Conservation (phyloP, 2,113 vertebrate genomes). For the Asarcornis scutulata region DNA sequence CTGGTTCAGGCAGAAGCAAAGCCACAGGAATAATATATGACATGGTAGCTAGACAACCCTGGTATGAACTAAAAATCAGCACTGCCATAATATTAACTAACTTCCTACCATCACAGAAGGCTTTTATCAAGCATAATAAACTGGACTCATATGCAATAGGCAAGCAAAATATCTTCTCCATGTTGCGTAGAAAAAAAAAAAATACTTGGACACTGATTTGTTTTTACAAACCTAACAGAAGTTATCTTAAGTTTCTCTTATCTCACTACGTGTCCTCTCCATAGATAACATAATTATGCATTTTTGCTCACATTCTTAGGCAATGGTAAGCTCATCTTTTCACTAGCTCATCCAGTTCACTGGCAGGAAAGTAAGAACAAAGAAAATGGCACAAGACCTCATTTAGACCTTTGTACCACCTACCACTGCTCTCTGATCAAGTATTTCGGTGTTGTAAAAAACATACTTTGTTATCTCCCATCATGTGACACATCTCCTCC, state of each 20-base stretch:
- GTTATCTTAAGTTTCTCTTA: neutral
- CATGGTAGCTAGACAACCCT: neutral
- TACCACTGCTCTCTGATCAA: neutral
- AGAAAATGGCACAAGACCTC: neutral
- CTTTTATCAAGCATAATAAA: neutral
- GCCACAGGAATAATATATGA: rapidly evolving
- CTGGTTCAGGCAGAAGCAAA: neutral
- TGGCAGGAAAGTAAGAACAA: neutral
- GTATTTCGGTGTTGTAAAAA: neutral
- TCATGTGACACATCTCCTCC: neutral
- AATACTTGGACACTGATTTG: neutral
- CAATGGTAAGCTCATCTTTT: neutral
- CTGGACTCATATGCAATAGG: neutral
- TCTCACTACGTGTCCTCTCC: neutral
- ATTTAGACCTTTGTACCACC: neutral
- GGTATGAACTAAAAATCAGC: neutral
- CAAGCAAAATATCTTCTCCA: neutral
- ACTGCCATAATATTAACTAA: neutral
- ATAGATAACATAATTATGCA: rapidly evolving
- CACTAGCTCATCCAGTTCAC: neutral
- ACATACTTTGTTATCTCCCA: no score
- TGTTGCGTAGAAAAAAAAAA: neutral
- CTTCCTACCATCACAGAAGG: neutral
- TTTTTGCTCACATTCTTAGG: neutral
- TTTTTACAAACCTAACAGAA: neutral